These are phyloP conservation scores for Heliconius cydno DNA, from an alignment of 2,888 invertebrate species.

Conservation along the genomic window DNA sequence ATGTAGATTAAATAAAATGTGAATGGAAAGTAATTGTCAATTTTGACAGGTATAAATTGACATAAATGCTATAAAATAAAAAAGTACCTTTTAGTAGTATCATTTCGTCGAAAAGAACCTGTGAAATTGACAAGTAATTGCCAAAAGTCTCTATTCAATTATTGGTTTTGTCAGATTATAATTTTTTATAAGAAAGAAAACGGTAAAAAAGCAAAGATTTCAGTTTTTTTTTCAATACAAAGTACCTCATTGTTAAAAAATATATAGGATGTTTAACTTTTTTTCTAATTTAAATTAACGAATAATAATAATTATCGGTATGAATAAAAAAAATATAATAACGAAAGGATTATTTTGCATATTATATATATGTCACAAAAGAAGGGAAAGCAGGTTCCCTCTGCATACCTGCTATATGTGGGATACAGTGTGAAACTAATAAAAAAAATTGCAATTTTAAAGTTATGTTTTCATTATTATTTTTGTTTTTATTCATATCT, in stretches of 20 bases:
- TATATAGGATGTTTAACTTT: neutral
- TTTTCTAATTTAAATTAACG: neutral
- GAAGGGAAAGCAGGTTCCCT: neutral
- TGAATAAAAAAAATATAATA: neutral
- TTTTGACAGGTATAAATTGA: neutral
- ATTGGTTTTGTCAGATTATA: neutral
- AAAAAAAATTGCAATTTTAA: neutral
- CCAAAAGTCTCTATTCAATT: neutral
- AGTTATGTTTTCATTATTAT: neutral
- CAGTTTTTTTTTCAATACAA: neutral
- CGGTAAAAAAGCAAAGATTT: neutral
- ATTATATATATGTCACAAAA: too few relatives aligned
- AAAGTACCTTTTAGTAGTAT: too few relatives aligned
- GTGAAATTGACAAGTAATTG: neutral
- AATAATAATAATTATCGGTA: neutral
- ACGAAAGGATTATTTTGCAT: neutral
- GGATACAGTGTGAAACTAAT: neutral
- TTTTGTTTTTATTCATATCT: neutral
- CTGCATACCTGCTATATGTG: neutral
- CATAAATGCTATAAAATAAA: neutral
- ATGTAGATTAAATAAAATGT: slow-evolving; percentile 1
- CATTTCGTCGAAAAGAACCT: neutral
- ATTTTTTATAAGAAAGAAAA: neutral
- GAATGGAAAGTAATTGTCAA: neutral
- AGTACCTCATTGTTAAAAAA: neutral